Evolutionary conservation across 2,113 vertebrate species (phyloP).

Genomic region (Paracyprichromis sp.): DNA sequence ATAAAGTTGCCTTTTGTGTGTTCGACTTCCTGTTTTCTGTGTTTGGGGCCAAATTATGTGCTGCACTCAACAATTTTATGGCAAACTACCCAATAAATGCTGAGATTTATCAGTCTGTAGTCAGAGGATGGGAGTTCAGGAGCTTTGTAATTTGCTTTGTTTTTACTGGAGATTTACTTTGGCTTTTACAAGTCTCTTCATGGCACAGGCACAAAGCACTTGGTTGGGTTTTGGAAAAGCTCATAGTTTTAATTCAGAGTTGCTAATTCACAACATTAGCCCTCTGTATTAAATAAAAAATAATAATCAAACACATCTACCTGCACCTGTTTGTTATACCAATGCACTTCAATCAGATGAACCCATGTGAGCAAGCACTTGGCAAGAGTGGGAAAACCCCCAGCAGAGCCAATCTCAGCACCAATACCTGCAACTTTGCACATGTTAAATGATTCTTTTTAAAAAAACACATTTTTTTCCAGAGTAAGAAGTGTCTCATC

Average conservation of each 20-base stretch:
- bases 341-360: neutral
- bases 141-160: neutral
- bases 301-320: neutral
- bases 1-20: neutral
- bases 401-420: neutral
- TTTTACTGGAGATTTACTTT: neutral
- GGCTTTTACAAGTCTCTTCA: neutral
- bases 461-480: neutral
- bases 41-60: neutral
- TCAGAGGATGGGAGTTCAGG: no score
- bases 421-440: neutral
- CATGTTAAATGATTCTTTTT: neutral
- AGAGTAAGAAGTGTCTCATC: neutral
- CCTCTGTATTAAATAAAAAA: neutral
- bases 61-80: neutral
- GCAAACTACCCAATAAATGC: neutral
- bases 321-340: neutral
- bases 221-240: neutral
- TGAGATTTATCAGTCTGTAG: neutral
- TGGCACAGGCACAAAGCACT: neutral
- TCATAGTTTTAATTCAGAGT: neutral
- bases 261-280: neutral
- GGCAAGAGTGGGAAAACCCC: neutral
- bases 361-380: neutral
- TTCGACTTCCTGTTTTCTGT: neutral